These are phyloP conservation scores for Macrochelys suwanniensis DNA, from an alignment of 2,797 vertebrate genomes.

Conservation along the genomic window DNA sequence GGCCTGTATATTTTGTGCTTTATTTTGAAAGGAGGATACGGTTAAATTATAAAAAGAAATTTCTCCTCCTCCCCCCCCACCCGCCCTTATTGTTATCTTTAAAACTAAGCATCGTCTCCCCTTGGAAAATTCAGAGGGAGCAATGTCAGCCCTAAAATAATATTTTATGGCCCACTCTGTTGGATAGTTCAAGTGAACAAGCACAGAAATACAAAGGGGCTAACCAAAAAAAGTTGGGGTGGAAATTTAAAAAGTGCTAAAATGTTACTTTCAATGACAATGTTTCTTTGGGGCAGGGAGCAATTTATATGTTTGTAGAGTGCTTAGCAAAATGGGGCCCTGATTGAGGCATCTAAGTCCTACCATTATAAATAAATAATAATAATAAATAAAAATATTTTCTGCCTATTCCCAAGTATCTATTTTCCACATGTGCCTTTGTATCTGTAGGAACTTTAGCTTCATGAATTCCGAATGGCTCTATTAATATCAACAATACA, in stretches of 20 bases:
- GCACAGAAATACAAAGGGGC: background rate
- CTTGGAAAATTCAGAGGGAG: background rate
- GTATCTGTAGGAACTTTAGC: background rate
- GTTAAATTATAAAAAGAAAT: background rate
- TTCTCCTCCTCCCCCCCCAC: background rate
- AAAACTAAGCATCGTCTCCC: background rate
- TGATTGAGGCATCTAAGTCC: fast-evolving
- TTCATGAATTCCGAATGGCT: fast-evolving
- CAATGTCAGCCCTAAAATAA: background rate
- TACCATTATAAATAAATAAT: fast-evolving
- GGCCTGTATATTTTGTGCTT: background rate
- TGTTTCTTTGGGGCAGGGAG: background rate
- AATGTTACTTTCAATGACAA: fast-evolving
- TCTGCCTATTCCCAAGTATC: background rate
- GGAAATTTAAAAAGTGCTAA: background rate
- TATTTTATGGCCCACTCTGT: background rate
- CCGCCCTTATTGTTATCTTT: background rate
- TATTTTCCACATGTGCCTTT: background rate
- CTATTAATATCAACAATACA: background rate
- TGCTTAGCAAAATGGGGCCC: fast-evolving
- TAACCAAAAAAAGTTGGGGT: background rate
- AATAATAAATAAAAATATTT: background rate
- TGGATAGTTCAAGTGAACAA: background rate
- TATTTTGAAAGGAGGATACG: background rate
- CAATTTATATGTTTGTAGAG: fast-evolving